Base-by-base conservation (phyloP, 2,888 invertebrate species). In the Cephus pulcher region DNA sequence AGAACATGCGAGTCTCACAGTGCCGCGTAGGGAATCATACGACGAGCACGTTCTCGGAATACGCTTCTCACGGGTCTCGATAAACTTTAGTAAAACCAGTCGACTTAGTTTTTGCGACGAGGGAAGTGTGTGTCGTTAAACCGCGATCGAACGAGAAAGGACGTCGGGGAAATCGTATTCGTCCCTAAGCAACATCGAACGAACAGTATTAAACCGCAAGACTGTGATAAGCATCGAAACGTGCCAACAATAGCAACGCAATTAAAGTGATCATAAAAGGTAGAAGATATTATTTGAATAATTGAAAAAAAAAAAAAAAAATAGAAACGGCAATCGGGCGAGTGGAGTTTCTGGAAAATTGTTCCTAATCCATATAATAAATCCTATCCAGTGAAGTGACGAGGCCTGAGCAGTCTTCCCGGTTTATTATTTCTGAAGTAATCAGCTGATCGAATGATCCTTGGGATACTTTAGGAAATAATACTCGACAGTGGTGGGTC, bases 221-320 rank as follows among this genome's bases (percentile, higher is more conserved):
- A 78, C 77, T 69, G 71, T 73, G 40, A 75, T 70, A 79, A 77
- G 79, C 75, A 79, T 80, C 79, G 80, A 80, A 78, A 40, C 76
- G 75, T 75, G 80, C 79, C 82, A 82, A 76, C 76, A 37, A 76
- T 23, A 56, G 9, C 23, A 56, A 56, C 56, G 56, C 56, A 23
- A 40, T 23, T 56, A 2, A 56, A 56, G 23, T 56, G 56, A 56
- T 56, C 23, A 23, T 23, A 23, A 9, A 56, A 56, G 56, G 23
- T 9, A 23, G 23, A 56, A 23, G 23, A 56, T 56, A 23, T 9
- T 9, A 56, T 23, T 56, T 56, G 56, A 56, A 9, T 6, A 6
- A 15, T 56, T 56, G 1, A 23, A 23, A 23, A 30, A 30, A 30
- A 30, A 30, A 30, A 78, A 78, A 69, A 40, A 75, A 76, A 40